A percentile compares a stretch with the other conserved stretches of the same genome.
Conservation (phyloP, 2,888 invertebrate genomes). For the Synergus umbraculus region DNA sequence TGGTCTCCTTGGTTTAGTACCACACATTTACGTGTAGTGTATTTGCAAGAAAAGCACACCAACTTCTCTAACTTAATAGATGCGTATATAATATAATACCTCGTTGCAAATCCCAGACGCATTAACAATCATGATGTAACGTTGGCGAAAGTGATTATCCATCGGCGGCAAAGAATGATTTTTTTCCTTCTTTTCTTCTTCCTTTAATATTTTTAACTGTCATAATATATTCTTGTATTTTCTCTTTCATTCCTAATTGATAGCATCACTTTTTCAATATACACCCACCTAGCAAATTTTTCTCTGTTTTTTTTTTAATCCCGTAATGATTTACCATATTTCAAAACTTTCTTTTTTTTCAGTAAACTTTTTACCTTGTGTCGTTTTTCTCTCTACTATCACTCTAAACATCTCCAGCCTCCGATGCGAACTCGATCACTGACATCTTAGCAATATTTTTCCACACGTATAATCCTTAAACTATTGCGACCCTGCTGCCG, state of each 20-base stretch:
- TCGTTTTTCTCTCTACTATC: neutral
- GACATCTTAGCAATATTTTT: neutral
- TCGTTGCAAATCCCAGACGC: conserved; percentile 21
- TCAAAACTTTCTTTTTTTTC: neutral
- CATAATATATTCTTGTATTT: too few relatives aligned
- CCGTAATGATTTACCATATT: neutral
- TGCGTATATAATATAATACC: conserved; percentile 13
- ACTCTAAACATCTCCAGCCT: neutral
- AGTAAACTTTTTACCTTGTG: neutral
- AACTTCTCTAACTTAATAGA: neutral
- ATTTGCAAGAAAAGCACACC: neutral
- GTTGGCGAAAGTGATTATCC: conserved; percentile 6
- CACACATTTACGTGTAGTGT: neutral
- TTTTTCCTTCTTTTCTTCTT: conserved; percentile 9
- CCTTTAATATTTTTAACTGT: neutral
- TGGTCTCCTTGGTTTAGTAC: neutral
- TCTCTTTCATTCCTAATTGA: neutral
- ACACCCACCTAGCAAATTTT: neutral
- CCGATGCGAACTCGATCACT: neutral
- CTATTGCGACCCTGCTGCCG: neutral
- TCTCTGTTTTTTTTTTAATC: neutral
- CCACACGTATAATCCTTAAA: neutral
- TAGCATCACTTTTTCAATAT: neutral
- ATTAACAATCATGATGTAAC: conserved; percentile 8
- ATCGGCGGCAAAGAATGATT: neutral